These are phyloP conservation scores for Semicossyphus pulcher DNA, from an alignment of 2,113 vertebrate species.

Conservation along the genomic window DNA sequence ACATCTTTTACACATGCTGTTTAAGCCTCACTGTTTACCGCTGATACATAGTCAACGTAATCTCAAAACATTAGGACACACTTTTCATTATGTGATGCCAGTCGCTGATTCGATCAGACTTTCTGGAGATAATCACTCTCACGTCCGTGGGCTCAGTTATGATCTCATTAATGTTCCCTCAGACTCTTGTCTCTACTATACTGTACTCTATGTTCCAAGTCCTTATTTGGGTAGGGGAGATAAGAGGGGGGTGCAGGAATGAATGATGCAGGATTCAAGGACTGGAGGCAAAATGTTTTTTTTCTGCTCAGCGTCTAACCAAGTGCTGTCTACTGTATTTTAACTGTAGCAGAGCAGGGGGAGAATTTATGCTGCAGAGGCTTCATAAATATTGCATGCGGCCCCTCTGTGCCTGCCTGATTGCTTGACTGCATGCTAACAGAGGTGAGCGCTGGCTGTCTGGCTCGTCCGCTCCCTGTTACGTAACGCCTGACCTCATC, in stretches of 20 bases:
- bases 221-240: background rate
- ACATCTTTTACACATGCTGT: conserved; percentile 10
- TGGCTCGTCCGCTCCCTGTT: conserved; percentile 66
- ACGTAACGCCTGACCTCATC: conserved; percentile 73
- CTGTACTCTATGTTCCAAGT: conserved; percentile 6
- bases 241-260: background rate
- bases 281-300: conserved; percentile 38
- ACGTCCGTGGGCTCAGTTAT: conserved; percentile 5
- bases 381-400: conserved; percentile 79
- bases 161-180: conserved; percentile 24
- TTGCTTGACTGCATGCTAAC: conserved; percentile 58
- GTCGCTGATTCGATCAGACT: conserved; percentile 12
- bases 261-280: background rate
- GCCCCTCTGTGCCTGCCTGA: conserved; percentile 32
- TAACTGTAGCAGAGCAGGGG: conserved; percentile 39
- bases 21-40: conserved; percentile 22
- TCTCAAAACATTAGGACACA: conserved; percentile 31
- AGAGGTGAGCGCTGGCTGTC: conserved; percentile 66
- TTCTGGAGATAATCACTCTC: conserved; percentile 8
- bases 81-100: conserved; percentile 21
- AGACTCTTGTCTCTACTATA: background rate
- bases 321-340: conserved; percentile 26
- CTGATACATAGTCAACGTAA: conserved; percentile 20
- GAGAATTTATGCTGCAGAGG: conserved; percentile 71
- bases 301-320: conserved; percentile 26